phyloP scores from a whole-genome alignment of 2,888 invertebrate genomes.

The Drosophila borborema region DNA sequence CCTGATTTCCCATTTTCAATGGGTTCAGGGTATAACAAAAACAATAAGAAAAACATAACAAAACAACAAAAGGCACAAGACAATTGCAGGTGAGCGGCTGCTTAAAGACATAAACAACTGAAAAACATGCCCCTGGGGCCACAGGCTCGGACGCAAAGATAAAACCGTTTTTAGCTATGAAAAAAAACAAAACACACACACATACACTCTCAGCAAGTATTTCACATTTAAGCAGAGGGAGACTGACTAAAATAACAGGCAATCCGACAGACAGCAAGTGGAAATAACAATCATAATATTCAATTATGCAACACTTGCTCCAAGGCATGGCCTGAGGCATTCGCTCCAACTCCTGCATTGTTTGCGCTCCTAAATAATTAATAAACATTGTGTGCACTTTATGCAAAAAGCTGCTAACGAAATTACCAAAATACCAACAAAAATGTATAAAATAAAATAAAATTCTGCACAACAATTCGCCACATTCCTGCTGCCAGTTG shows the following conservation, averaged over 20 bases:
- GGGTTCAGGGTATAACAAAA: too few species aligned
- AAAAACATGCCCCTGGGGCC: slow-evolving; percentile 60
- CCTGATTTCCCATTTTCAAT: too few species aligned
- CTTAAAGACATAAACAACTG: slow-evolving; percentile 61
- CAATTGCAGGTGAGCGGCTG: slow-evolving; percentile 69
- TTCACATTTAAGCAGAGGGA: slow-evolving; percentile 5
- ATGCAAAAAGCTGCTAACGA: slow-evolving; percentile 66
- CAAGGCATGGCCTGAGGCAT: slow-evolving; percentile 27
- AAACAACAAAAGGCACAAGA: slow-evolving; percentile 23
- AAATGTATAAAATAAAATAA: too few species aligned
- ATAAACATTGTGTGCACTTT: slow-evolving; percentile 74
- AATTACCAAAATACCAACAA: slow-evolving; percentile 51
- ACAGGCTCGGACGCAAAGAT: slow-evolving; percentile 8
- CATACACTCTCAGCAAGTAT: slow-evolving; percentile 10
- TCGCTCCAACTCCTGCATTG: slow-evolving; percentile 27
- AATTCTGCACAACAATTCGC: slow-evolving; percentile 22
- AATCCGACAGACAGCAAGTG: slow-evolving; percentile 64
- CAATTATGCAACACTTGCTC: slow-evolving; percentile 66
- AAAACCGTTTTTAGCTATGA: slow-evolving; percentile 32
- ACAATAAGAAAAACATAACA: slow-evolving; percentile 21
- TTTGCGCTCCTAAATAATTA: slow-evolving; percentile 67
- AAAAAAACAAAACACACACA: slow-evolving; percentile 8
- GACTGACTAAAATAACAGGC: slow-evolving; percentile 38
- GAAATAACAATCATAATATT: slow-evolving; percentile 80
- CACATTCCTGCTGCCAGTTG: slow-evolving; percentile 14